phyloP scores from a whole-genome alignment of 23 tunicate genomes.

The Diplosoma virens region DNA sequence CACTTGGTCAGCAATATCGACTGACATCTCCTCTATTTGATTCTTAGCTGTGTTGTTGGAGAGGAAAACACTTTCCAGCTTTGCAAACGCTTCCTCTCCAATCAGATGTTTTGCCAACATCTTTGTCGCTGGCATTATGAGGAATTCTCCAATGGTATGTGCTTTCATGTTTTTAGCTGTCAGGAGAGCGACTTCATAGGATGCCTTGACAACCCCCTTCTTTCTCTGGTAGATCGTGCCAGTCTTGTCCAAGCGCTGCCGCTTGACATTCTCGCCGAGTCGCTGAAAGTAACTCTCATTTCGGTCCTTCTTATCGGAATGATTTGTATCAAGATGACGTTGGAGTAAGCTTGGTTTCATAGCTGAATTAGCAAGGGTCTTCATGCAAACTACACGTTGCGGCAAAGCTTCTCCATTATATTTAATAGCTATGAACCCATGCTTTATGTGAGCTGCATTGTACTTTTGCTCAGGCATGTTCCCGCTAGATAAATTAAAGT shows the following conservation, averaged over 20 bases:
- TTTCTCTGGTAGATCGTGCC: conserved; percentile 48
- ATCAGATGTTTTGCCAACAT: conserved; percentile 44
- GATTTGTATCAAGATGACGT: conserved; percentile 56
- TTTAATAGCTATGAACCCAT: conserved; percentile 10
- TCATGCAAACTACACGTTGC: conserved; percentile 29
- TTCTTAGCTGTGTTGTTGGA: conserved; percentile 38
- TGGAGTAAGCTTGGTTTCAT: conserved; percentile 32
- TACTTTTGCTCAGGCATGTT: conserved; percentile 16
- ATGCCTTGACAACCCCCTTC: conserved; percentile 45
- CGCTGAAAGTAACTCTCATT: conserved; percentile 56
- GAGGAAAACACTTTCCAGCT: conserved; percentile 44
- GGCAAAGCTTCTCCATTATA: conserved; percentile 7
- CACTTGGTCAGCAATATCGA: conserved; percentile 40
- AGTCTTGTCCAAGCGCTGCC: conserved; percentile 67
- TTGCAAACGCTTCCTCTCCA: conserved; percentile 46
- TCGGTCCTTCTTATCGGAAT: conserved; percentile 44
- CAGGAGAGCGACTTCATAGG: conserved; percentile 54
- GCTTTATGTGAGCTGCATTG: conserved; percentile 1
- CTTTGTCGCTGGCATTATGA: conserved; percentile 50
- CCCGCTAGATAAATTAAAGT: neutral
- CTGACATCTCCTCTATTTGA: conserved; percentile 49
- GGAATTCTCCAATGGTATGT: conserved; percentile 59
- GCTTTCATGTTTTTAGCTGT: conserved; percentile 62
- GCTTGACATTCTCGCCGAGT: conserved; percentile 54
- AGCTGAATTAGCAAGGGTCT: conserved; percentile 24